Conservation (phyloP, 2,113 vertebrate genomes). For the Chloebia gouldiae region DNA sequence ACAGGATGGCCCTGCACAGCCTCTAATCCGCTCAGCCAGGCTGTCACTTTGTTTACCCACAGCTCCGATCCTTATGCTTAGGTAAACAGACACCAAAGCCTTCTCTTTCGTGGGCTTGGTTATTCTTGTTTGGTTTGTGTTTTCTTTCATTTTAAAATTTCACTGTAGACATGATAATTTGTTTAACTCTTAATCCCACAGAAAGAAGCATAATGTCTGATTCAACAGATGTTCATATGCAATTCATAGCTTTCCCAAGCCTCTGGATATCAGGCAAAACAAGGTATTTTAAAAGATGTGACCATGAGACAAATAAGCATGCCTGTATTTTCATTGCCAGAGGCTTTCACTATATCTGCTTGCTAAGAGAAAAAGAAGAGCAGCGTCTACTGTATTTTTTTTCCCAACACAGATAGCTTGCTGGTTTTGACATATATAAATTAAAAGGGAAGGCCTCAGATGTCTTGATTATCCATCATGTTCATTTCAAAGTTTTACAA, state of each 20-base stretch:
- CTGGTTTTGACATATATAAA: neutral
- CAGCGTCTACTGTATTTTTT: too few relatives aligned
- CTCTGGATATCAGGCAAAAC: neutral
- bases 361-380: neutral
- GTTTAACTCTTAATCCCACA: neutral
- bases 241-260: neutral
- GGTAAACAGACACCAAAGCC: neutral
- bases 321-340: neutral
- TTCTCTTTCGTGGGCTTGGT: neutral
- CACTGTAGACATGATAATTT: rapidly evolving
- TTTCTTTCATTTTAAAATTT: neutral
- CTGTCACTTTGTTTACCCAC: neutral
- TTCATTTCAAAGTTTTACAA: neutral
- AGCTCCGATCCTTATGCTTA: neutral
- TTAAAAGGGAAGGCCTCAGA: neutral
- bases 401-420: neutral
- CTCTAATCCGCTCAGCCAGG: too few relatives aligned
- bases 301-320: neutral
- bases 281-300: neutral
- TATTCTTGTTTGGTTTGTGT: neutral
- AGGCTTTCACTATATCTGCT: neutral
- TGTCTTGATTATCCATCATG: neutral
- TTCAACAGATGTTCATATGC: neutral
- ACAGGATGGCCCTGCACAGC: neutral
- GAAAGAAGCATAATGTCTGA: neutral